Evolutionary conservation across 2,888 invertebrate species (phyloP).

Genomic region (Hesperia comma): DNA sequence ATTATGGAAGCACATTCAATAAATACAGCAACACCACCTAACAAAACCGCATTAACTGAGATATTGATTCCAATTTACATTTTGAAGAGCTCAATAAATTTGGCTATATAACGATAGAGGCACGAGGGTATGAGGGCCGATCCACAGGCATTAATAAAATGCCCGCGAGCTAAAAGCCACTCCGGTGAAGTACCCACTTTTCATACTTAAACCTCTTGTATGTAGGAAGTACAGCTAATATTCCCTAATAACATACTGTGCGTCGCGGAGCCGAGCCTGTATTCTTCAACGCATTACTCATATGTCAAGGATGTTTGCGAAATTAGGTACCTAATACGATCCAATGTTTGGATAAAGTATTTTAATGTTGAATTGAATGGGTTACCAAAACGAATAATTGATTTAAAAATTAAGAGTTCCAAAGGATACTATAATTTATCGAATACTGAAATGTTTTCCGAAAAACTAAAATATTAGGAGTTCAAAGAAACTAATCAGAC

Average conservation of each 20-base stretch:
- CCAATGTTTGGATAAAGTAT: background rate
- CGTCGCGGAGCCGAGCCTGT: background rate
- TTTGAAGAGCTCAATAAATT: slow-evolving; percentile 34
- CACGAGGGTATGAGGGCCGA: slow-evolving; percentile 27
- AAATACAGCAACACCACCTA: slow-evolving; percentile 10
- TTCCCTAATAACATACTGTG: slow-evolving; percentile 33
- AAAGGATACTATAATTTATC: too few species aligned
- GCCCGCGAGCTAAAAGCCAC: slow-evolving; percentile 34
- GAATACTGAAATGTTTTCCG: too few species aligned
- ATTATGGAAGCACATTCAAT: background rate
- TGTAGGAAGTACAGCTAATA: slow-evolving; percentile 31
- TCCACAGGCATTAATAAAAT: slow-evolving; percentile 36
- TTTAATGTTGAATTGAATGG: background rate
- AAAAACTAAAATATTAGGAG: too few species aligned
- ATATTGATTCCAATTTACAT: slow-evolving; percentile 30
- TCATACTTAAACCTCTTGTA: slow-evolving; percentile 34
- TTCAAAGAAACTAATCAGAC: too few species aligned
- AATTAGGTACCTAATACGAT: slow-evolving; percentile 1
- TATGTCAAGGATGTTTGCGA: background rate
- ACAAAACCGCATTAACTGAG: slow-evolving; percentile 12
- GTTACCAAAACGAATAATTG: too few species aligned
- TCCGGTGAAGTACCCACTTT: slow-evolving; percentile 34
- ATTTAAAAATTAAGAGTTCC: too few species aligned
- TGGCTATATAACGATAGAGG: slow-evolving; percentile 26
- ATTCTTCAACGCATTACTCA: slow-evolving; percentile 1